A percentile compares a stretch with the other conserved stretches of the same genome.
phyloP scores from a whole-genome alignment of 37 sponge, comb jelly and placozoan species.

The Corticium candelabrum region DNA sequence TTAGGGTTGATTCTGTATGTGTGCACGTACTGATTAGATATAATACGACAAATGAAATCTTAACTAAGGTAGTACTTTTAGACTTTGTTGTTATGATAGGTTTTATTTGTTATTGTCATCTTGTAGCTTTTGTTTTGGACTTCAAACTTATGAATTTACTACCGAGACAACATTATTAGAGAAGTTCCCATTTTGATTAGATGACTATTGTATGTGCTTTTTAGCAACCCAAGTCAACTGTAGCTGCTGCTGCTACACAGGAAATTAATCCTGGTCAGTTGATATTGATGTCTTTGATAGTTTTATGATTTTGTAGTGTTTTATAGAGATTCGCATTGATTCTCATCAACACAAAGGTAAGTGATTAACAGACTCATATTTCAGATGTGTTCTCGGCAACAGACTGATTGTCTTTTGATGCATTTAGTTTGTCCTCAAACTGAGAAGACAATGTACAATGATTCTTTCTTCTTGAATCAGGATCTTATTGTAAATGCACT shows the following conservation, averaged over 20 bases:
- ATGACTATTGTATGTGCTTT: not conserved
- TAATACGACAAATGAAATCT: too few species aligned
- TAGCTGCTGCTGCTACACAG: constrained; percentile 51
- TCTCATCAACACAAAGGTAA: constrained; percentile 49
- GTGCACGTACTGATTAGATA: too few species aligned
- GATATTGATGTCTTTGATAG: too few species aligned
- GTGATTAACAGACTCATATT: not conserved
- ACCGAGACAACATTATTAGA: too few species aligned
- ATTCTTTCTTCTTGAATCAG: constrained; percentile 64
- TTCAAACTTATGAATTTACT: too few species aligned
- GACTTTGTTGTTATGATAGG: not conserved
- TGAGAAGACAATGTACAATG: constrained; percentile 57
- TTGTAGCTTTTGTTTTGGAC: too few species aligned
- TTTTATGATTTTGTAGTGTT: not conserved
- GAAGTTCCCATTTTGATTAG: too few species aligned
- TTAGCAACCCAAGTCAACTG: constrained; percentile 70
- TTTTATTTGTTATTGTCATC: not conserved
- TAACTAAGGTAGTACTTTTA: too few species aligned
- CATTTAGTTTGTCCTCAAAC: constrained; percentile 57
- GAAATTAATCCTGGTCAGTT: constrained; percentile 76
- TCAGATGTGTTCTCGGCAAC: not conserved
- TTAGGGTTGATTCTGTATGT: too few species aligned
- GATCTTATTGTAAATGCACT: constrained; percentile 80
- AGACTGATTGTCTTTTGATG: not conserved
- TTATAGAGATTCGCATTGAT: constrained; percentile 33